These are phyloP conservation scores for Oenanthe oenanthe DNA, from an alignment of 2,113 vertebrate species.

Conservation along the genomic window DNA sequence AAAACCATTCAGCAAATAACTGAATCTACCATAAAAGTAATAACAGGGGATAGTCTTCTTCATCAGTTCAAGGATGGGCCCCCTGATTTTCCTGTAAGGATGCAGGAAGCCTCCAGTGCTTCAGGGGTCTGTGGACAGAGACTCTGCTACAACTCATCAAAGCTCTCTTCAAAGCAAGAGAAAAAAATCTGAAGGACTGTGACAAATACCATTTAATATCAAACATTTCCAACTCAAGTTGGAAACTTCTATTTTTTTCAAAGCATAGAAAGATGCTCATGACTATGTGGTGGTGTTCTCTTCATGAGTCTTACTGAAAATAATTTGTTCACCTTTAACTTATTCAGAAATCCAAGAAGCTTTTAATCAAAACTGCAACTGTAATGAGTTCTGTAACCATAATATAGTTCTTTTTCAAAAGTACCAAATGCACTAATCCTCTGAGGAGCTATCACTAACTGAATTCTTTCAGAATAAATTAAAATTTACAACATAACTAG, in stretches of 20 bases:
- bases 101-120: not conserved
- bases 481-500: not conserved
- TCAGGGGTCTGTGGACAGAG: not conserved
- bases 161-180: not conserved
- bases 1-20: not conserved
- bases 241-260: not conserved
- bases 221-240: not conserved
- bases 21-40: not conserved
- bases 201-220: not conserved
- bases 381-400: not conserved
- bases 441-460: not conserved
- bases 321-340: not conserved
- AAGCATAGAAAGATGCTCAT: not conserved
- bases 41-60: not conserved
- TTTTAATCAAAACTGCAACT: not conserved
- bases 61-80: not conserved
- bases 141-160: not conserved
- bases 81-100: not conserved
- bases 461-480: not conserved
- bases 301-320: not conserved
- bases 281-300: not conserved
- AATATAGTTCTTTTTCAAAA: not conserved
- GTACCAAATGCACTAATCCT: not conserved
- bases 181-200: not conserved
- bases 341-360: not conserved